These are phyloP conservation scores for Apocheima hispidaria DNA, from an alignment of 2,888 invertebrate genomes.

Conservation along the genomic window DNA sequence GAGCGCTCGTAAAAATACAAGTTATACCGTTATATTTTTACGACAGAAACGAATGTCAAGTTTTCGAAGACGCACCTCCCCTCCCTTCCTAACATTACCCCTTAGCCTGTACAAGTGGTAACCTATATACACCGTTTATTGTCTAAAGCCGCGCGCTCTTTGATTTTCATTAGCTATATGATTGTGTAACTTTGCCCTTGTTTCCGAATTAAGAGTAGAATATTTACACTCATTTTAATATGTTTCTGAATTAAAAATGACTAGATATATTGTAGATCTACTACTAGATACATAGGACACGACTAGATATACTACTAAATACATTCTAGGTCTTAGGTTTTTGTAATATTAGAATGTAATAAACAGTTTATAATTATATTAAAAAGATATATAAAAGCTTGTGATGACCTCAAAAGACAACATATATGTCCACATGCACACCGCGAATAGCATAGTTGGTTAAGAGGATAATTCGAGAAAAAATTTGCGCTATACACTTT, in stretches of 20 bases:
- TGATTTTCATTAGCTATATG: constrained; percentile 34
- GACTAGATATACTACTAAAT: no score
- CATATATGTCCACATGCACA: no score
- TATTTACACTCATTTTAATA: background rate
- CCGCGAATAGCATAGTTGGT: no score
- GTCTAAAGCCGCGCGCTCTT: constrained; percentile 46
- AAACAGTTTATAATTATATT: no score
- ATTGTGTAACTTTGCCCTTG: constrained; percentile 17
- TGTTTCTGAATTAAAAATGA: background rate
- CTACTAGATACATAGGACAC: no score
- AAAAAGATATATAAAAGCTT: no score
- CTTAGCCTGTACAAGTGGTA: constrained; percentile 29
- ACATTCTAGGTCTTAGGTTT: no score
- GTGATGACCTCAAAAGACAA: no score
- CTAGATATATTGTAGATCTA: no score
- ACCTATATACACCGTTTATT: constrained; percentile 59
- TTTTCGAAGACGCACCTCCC: constrained; percentile 69
- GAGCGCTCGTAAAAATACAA: constrained; percentile 79
- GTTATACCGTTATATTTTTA: constrained; percentile 82
- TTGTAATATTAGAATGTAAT: no score
- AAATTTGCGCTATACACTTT: no score
- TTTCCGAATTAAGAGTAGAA: background rate
- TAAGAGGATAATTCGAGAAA: no score
- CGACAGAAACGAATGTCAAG: constrained; percentile 80
- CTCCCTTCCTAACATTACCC: constrained; percentile 38